Evolutionary conservation across 2,888 invertebrate species (phyloP).

Genomic region (Sphaeridia pumilis): DNA sequence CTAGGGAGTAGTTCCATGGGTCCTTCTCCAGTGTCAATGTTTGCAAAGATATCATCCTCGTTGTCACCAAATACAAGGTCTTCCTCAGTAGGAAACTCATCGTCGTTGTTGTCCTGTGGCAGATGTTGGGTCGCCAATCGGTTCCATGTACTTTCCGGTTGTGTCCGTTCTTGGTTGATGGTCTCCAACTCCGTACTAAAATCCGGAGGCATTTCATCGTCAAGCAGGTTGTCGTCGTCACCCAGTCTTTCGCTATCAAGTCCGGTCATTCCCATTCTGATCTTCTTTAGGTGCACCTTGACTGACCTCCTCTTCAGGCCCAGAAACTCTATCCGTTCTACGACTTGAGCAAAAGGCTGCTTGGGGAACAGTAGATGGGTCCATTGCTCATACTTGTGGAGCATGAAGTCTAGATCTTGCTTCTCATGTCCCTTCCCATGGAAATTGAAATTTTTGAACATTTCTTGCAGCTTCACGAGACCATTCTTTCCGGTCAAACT

Average conservation of each 20-base stretch:
- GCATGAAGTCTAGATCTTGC: constrained; percentile 63
- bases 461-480: constrained; percentile 61
- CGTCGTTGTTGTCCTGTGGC: constrained; percentile 36
- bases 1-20: no score
- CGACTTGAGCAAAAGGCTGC: constrained; percentile 72
- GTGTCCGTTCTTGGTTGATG: neutral
- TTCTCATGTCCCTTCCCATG: constrained; percentile 72
- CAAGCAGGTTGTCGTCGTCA: constrained; percentile 37
- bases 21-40: constrained; percentile 2
- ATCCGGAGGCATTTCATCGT: constrained; percentile 43
- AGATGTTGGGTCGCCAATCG: neutral
- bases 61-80: constrained; percentile 45
- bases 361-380: constrained; percentile 82
- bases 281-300: constrained; percentile 46
- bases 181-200: constrained; percentile 36
- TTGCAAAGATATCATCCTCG: constrained; percentile 10
- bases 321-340: constrained; percentile 64
- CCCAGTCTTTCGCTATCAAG: constrained; percentile 41
- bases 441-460: constrained; percentile 70
- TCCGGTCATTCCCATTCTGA: constrained; percentile 48
- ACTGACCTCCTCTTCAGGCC: constrained; percentile 59
- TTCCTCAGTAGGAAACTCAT: constrained; percentile 48
- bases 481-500: constrained; percentile 66
- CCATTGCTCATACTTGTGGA: constrained; percentile 85
- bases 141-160: neutral